Conservation (phyloP, 92 coral and sea anemone genomes). For the Zoanthus sansibaricus region DNA sequence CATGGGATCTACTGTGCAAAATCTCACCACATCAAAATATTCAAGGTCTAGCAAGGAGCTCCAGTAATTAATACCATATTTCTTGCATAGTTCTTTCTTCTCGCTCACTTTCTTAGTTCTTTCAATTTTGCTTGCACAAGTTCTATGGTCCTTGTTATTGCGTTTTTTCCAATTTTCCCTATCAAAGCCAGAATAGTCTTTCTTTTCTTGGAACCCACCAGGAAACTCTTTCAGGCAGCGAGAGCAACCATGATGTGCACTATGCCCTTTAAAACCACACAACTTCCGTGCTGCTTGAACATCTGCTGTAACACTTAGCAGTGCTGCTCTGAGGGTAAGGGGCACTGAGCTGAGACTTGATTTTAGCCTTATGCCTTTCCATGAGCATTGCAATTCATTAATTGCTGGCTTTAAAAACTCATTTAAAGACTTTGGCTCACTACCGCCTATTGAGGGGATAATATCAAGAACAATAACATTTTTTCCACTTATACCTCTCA, state of each 20-base stretch:
- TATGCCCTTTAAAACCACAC: constrained; percentile 40
- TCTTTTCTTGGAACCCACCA: constrained; percentile 59
- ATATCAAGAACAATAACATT: background rate
- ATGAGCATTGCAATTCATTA: background rate
- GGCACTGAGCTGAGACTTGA: constrained; percentile 7
- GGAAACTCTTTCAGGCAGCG: constrained; percentile 57
- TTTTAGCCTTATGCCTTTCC: background rate
- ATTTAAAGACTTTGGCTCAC: background rate
- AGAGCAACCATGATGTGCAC: constrained; percentile 59
- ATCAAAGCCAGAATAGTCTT: constrained; percentile 68
- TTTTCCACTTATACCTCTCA: constrained; percentile 21
- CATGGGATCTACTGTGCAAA: constrained; percentile 78
- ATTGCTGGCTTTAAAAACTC: background rate
- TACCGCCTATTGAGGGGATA: background rate
- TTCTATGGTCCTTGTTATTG: constrained; percentile 38
- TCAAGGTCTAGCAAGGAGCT: constrained; percentile 65
- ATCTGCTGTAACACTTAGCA: background rate
- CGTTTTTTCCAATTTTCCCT: constrained; percentile 46
- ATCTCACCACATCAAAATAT: constrained; percentile 72
- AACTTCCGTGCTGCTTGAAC: background rate
- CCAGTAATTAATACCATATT: constrained; percentile 56
- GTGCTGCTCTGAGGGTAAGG: background rate
- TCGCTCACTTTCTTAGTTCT: constrained; percentile 26
- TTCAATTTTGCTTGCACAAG: background rate
- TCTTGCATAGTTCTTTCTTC: background rate